These are phyloP conservation scores for Coccyzus lansbergi DNA, from an alignment of 2,797 vertebrate species.

Conservation along the genomic window DNA sequence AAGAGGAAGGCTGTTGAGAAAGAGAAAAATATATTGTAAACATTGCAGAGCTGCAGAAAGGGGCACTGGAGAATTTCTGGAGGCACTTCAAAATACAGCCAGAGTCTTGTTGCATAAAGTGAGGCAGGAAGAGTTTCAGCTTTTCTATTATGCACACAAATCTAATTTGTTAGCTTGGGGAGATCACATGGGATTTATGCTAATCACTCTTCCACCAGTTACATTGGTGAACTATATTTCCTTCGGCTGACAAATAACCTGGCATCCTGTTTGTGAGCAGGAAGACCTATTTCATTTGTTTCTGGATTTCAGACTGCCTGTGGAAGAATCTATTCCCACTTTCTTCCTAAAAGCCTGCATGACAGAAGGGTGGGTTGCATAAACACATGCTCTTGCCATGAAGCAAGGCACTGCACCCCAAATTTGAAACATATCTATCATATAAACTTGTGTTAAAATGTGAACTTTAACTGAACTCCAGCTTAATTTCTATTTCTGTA, in stretches of 20 bases:
- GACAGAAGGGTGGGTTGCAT: not conserved
- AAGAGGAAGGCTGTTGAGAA: conserved; percentile 88
- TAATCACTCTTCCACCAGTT: not conserved
- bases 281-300: not conserved
- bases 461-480: conserved; percentile 6
- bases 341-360: not conserved
- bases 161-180: not conserved
- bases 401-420: not conserved
- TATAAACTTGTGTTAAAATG: not conserved
- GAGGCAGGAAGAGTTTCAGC: not conserved
- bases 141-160: not conserved
- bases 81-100: not conserved
- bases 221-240: not conserved
- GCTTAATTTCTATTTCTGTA: conserved; percentile 32
- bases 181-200: not conserved
- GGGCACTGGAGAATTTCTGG: not conserved
- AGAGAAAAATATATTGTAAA: not conserved
- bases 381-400: not conserved
- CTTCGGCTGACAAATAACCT: not conserved
- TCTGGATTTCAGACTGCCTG: not conserved
- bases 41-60: not conserved
- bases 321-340: not conserved
- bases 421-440: not conserved
- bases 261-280: not conserved
- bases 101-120: not conserved